Base-by-base conservation (phyloP, 92 coral and sea anemone genomes). In the Desmophyllum pertusum region DNA sequence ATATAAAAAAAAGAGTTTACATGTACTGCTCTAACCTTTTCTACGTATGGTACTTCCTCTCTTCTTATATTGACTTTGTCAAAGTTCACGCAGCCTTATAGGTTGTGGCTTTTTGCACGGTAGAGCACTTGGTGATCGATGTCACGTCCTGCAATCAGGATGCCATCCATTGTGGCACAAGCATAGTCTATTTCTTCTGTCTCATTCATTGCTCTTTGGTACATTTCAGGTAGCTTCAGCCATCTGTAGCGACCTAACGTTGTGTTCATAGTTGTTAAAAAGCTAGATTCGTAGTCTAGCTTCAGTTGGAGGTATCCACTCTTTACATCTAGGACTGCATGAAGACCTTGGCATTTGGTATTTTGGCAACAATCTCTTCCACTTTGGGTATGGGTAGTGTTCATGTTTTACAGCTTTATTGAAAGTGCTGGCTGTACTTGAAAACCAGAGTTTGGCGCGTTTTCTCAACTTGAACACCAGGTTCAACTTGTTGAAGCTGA, bases 301-400 rank as follows among this genome's bases (percentile, higher is more conserved):
- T 80, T 76, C 80, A 91, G 81, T 38, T 88, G 92, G 40, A 88
- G 90, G 81, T 88, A 91, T 46, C 90, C 89, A 78, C 86, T 86
- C 62, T 81, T 83, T 33, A 89, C 86, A 78, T 86, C 78, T 10
- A 85, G 81, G 74, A 85, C 83, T 35, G 86, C n/a, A n/a, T 59
- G n/a, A 74, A 87, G 14, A 71, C 65, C 81, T 77, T 84, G 51
- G 83, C 83, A 25, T 84, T 83, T 42, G 88, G 83, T 42, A 84
- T 84, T 23, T 48, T 84, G 38, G 83, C 63, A 17, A 38, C 38
- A 31, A 74, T 74, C 79, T 90, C 88, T 66, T 87, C 88, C 27
- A 90, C 88, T 21, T 83, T 77, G 37, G 88, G 88, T 68, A 84
- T 81, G 38, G 91, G 77, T 85, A 88, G 68, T 88, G 80, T 29